Conservation (phyloP, 2,888 invertebrate species). For the Athalia cordata region DNA sequence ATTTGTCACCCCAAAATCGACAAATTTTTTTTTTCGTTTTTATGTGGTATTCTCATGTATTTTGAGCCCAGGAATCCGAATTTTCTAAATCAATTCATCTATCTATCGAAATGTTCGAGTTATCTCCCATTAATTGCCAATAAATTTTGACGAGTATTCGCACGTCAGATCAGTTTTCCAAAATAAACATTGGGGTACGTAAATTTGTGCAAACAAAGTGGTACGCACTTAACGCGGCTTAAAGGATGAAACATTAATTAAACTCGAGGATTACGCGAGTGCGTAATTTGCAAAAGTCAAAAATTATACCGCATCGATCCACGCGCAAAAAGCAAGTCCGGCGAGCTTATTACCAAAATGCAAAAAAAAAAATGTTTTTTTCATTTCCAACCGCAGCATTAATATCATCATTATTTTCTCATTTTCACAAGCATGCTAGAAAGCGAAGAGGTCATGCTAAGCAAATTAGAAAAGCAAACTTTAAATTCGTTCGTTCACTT, state of each 20-base stretch:
- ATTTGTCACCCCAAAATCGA: no score
- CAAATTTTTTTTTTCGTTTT: no score
- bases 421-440: conserved; percentile 18
- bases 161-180: neutral
- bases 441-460: neutral
- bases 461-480: conserved; percentile 28
- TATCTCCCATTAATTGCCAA: neutral
- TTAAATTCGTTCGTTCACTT: neutral
- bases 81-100: no score
- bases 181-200: neutral
- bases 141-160: conserved; percentile 29
- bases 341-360: neutral
- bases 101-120: no score
- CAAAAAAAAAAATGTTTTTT: neutral
- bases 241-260: conserved; percentile 31
- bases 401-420: neutral
- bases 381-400: neutral
- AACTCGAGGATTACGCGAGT: neutral
- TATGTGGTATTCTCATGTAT: no score
- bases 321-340: neutral
- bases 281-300: conserved; percentile 25
- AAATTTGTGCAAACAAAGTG: conserved; percentile 12
- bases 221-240: conserved; percentile 23
- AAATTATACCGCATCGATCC: neutral
- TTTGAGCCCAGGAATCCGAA: no score